Conservation (phyloP, 2,113 vertebrate species). For the Centropristis striata region DNA sequence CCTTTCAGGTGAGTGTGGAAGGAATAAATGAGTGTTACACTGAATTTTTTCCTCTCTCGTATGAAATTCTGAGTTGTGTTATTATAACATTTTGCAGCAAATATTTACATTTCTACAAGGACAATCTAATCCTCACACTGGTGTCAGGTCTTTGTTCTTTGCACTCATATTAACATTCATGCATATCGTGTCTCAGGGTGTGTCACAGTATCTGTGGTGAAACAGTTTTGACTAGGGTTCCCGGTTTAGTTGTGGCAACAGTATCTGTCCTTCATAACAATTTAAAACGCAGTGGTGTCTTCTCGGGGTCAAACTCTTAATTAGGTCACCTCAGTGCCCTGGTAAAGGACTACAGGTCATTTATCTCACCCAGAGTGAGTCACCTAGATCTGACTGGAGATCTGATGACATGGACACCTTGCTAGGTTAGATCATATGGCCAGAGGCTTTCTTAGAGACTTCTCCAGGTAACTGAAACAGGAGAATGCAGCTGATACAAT, state of each 20-base stretch:
- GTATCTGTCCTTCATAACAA: not conserved
- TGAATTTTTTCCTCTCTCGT: fast-evolving
- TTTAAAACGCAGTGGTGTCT: not conserved
- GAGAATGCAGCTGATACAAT: constrained; percentile 14
- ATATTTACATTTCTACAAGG: not conserved
- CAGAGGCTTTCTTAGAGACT: constrained; percentile 41
- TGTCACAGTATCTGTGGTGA: constrained; percentile 20
- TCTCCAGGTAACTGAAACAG: constrained; percentile 61
- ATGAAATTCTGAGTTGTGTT: not conserved
- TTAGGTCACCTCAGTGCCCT: constrained; percentile 44
- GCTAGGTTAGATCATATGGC: constrained; percentile 68
- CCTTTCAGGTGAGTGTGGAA: constrained; percentile 88
- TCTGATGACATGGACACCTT: constrained; percentile 65
- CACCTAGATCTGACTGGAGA: constrained; percentile 61
- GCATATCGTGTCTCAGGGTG: constrained; percentile 7
- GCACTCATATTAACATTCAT: constrained; percentile 6
- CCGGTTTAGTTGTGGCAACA: constrained; percentile 54
- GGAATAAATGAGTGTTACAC: constrained; percentile 1
- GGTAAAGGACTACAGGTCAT: constrained; percentile 43
- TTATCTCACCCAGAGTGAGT: constrained; percentile 57
- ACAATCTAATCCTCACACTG: not conserved
- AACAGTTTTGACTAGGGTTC: constrained; percentile 29
- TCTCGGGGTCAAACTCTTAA: constrained; percentile 10
- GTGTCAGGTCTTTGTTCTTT: not conserved
- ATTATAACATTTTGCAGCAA: not conserved